Evolutionary conservation across 2,797 vertebrate species (phyloP).

Genomic region (Notolepis coatsorum): DNA sequence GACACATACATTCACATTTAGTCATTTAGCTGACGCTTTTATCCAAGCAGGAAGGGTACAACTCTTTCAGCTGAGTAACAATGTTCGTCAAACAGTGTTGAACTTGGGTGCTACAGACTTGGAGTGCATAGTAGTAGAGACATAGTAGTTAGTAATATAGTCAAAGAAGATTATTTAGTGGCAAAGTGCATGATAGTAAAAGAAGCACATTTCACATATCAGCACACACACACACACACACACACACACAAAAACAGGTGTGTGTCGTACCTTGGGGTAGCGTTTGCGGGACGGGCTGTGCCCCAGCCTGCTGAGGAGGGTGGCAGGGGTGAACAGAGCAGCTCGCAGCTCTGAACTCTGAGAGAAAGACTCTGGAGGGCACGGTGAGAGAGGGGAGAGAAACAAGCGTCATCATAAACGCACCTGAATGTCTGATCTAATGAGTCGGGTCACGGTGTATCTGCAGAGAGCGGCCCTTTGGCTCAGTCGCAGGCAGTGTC

Average conservation of each 20-base stretch:
- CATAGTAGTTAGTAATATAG: too few species aligned
- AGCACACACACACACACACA: neutral
- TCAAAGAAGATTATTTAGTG: too few species aligned
- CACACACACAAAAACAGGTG: too few species aligned
- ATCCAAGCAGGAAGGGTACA: too few species aligned
- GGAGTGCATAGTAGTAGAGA: too few species aligned
- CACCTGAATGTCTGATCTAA: neutral
- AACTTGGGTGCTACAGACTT: neutral
- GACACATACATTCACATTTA: neutral
- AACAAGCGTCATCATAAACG: neutral
- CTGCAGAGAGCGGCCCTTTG: neutral
- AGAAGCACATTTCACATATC: neutral
- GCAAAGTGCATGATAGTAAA: too few species aligned
- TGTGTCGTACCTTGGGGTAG: constrained; percentile 86
- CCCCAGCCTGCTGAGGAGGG: constrained; percentile 91
- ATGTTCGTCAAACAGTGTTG: too few species aligned
- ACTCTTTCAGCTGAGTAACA: too few species aligned
- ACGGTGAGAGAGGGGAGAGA: neutral
- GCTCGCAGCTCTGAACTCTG: constrained; percentile 86
- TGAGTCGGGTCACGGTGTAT: too few species aligned
- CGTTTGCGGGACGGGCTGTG: constrained; percentile 90
- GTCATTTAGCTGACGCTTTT: too few species aligned
- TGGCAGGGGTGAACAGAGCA: constrained; percentile 87
- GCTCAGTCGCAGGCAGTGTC: constrained; percentile 42
- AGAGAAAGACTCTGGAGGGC: constrained; percentile 77